Conservation (phyloP, 2,888 invertebrate genomes). For the Dasysyrphus tricinctus region DNA sequence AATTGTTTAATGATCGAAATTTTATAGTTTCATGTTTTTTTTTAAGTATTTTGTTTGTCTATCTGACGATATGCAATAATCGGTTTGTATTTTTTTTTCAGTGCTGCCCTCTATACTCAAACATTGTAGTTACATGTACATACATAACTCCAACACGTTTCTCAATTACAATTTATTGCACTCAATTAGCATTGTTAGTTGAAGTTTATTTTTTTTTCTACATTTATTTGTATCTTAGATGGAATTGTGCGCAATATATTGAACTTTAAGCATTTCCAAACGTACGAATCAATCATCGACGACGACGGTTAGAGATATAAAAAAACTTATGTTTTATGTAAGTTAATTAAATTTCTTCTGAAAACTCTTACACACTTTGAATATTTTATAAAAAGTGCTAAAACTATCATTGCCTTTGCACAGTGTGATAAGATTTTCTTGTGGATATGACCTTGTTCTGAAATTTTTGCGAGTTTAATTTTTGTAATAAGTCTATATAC, state of each 20-base stretch:
- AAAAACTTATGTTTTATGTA: slow-evolving; percentile 49
- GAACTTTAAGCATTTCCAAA: slow-evolving; percentile 41
- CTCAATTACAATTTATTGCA: slow-evolving; percentile 70
- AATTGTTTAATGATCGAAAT: slow-evolving; percentile 44
- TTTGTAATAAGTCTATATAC: neutral
- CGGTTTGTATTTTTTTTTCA: neutral
- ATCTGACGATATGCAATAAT: neutral
- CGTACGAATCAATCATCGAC: slow-evolving; percentile 45
- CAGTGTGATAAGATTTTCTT: slow-evolving; percentile 25
- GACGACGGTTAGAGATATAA: neutral
- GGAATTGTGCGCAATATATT: slow-evolving; percentile 31
- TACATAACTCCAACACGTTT: slow-evolving; percentile 39
- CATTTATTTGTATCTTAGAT: slow-evolving; percentile 26
- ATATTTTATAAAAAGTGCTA: slow-evolving; percentile 18
- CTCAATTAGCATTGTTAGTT: slow-evolving; percentile 66
- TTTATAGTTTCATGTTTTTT: neutral
- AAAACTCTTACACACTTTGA: slow-evolving; percentile 1
- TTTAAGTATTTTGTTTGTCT: neutral
- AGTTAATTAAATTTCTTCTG: slow-evolving; percentile 41
- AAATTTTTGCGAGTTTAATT: neutral
- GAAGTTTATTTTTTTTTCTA: slow-evolving; percentile 23
- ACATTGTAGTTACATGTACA: neutral
- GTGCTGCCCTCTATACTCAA: neutral
- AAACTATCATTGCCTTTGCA: slow-evolving; percentile 4
- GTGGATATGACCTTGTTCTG: slow-evolving; percentile 39